Percentiles rank a stretch among this genome's conserved stretches.
phyloP scores from a whole-genome alignment of 2,113 vertebrate species.

The Stercorarius parasiticus region DNA sequence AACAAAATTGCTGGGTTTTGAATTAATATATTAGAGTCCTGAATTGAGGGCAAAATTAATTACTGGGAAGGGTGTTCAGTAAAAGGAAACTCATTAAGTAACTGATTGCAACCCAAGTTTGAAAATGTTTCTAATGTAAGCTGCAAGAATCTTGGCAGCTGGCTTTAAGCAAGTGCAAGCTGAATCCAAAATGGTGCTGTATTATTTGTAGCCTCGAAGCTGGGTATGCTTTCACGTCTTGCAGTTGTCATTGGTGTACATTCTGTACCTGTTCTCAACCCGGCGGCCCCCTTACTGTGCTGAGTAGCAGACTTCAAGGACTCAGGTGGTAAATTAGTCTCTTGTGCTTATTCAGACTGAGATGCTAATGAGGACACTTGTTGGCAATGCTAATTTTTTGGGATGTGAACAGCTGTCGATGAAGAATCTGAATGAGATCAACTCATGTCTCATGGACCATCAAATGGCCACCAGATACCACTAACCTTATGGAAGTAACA shows the following conservation, averaged over 20 bases:
- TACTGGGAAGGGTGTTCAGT: not conserved
- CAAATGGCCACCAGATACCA: not conserved
- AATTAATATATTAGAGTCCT: not conserved
- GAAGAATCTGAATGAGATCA: not conserved
- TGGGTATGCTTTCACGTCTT: accelerated
- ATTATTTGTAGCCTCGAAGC: not conserved
- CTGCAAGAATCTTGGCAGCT: not conserved
- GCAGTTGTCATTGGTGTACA: not conserved
- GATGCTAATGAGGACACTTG: not conserved
- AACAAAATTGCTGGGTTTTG: not conserved
- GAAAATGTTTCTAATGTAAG: not conserved
- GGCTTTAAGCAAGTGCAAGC: not conserved
- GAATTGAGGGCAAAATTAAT: not conserved
- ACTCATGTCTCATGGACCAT: not conserved
- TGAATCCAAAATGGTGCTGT: not conserved
- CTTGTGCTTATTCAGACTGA: not conserved
- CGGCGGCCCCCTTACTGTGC: accelerated
- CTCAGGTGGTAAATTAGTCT: not conserved
- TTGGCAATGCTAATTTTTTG: not conserved
- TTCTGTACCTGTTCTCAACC: not conserved
- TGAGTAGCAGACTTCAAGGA: not conserved
- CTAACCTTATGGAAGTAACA: not conserved
- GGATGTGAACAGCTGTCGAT: not conserved
- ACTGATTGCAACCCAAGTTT: not conserved
- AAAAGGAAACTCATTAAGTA: not conserved